A percentile compares a stretch with the other conserved stretches of the same genome.
Evolutionary conservation across 2,797 vertebrate species (phyloP).

Genomic region (Australoheros facetus): DNA sequence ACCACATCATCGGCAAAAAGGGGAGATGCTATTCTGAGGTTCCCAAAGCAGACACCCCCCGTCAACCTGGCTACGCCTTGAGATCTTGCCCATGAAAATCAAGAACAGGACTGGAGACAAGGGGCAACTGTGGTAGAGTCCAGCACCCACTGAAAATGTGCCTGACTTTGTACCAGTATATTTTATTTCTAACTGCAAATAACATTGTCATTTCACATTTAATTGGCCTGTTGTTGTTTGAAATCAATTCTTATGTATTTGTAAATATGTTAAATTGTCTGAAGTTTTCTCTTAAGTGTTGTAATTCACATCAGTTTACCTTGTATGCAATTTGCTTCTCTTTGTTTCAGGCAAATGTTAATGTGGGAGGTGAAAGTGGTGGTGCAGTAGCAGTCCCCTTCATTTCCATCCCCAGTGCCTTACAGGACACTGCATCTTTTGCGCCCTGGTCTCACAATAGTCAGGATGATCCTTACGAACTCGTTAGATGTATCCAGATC

Average conservation of each 20-base stretch:
- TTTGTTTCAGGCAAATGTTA: constrained; percentile 55
- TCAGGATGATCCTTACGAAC: constrained; percentile 81
- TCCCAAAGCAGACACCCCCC: neutral
- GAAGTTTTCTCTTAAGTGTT: neutral
- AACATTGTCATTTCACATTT: neutral
- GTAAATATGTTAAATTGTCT: neutral
- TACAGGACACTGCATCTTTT: constrained; percentile 65
- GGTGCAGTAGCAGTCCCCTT: constrained; percentile 72
- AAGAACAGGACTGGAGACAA: neutral
- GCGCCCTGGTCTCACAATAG: constrained; percentile 80
- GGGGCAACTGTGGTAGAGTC: neutral
- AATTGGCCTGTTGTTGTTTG: neutral
- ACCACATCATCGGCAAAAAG: neutral
- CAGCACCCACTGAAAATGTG: neutral
- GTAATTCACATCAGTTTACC: neutral
- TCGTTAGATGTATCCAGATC: constrained; percentile 74
- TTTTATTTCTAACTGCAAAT: neutral
- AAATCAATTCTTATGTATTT: neutral
- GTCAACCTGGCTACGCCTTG: neutral
- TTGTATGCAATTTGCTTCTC: neutral
- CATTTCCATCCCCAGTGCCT: constrained; percentile 70
- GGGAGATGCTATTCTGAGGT: neutral
- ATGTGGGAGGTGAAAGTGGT: constrained; percentile 73
- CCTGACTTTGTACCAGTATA: neutral
- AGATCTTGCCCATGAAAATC: neutral